These are phyloP conservation scores for Neotoma lepida DNA, from an alignment of 2,113 vertebrate species.

Conservation along the genomic window DNA sequence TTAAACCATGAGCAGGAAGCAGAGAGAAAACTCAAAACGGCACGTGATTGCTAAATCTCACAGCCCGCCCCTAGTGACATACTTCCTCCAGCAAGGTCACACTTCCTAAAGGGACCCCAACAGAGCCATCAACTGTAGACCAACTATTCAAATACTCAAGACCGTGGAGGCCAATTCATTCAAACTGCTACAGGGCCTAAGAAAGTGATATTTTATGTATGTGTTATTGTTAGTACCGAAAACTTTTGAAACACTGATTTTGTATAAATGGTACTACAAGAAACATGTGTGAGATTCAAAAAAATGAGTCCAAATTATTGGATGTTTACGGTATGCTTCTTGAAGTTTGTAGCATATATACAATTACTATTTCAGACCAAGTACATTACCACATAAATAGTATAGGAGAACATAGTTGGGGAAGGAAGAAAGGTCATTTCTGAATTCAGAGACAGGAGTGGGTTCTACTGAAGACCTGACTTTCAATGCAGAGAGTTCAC, in stretches of 20 bases:
- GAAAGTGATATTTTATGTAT: background rate
- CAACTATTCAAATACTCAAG: background rate
- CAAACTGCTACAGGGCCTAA: background rate
- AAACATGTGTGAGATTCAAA: background rate
- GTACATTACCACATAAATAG: background rate
- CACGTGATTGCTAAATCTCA: background rate
- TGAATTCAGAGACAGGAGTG: background rate
- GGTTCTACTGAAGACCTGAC: background rate
- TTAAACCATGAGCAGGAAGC: background rate
- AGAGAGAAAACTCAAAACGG: background rate
- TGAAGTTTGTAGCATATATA: background rate
- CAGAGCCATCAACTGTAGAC: background rate
- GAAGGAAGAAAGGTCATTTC: background rate
- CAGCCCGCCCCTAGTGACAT: background rate
- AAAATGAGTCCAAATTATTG: background rate
- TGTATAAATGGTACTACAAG: background rate
- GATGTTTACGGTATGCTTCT: background rate
- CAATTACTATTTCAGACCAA: background rate
- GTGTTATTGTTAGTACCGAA: background rate
- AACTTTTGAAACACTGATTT: background rate
- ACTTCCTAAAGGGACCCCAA: background rate
- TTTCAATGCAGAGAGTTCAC: background rate
- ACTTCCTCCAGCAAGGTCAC: background rate
- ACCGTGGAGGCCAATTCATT: background rate
- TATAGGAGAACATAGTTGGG: background rate